Evolutionary conservation across 2,888 invertebrate species (phyloP).

Genomic region (Hirudinaria manillensis): DNA sequence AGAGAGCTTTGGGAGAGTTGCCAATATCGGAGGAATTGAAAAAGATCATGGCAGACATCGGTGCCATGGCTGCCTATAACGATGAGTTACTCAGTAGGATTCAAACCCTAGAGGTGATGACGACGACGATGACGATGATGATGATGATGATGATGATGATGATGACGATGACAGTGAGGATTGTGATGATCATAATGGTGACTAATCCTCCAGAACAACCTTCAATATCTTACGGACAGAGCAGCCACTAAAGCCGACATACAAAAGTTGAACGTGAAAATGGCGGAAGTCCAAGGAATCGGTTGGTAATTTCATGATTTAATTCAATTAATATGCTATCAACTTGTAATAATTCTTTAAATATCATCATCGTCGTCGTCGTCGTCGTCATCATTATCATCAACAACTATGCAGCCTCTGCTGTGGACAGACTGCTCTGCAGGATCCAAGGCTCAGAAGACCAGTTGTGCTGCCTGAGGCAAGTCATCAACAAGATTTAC

Average conservation of each 20-base stretch:
- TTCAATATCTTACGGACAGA: conserved; percentile 27
- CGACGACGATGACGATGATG: background rate
- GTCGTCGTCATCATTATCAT: too few relatives aligned
- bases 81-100: conserved; percentile 26
- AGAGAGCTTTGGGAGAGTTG: conserved; percentile 19
- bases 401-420: background rate
- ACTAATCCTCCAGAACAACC: conserved; percentile 17
- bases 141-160: conserved; percentile 8
- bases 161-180: conserved; percentile 4
- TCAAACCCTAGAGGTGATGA: conserved; percentile 27
- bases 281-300: conserved; percentile 29
- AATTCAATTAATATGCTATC: background rate
- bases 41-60: conserved; percentile 22
- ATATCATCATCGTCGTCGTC: too few relatives aligned
- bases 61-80: conserved; percentile 26
- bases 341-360: background rate
- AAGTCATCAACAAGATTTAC: conserved; percentile 29
- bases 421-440: conserved; percentile 30
- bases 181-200: background rate
- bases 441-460: conserved; percentile 32
- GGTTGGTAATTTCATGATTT: background rate
- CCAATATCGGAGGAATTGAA: conserved; percentile 24
- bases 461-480: conserved; percentile 31
- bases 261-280: conserved; percentile 29
- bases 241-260: conserved; percentile 30